Conservation (phyloP, 2,113 vertebrate genomes). For the Eudyptes chrysolophus region DNA sequence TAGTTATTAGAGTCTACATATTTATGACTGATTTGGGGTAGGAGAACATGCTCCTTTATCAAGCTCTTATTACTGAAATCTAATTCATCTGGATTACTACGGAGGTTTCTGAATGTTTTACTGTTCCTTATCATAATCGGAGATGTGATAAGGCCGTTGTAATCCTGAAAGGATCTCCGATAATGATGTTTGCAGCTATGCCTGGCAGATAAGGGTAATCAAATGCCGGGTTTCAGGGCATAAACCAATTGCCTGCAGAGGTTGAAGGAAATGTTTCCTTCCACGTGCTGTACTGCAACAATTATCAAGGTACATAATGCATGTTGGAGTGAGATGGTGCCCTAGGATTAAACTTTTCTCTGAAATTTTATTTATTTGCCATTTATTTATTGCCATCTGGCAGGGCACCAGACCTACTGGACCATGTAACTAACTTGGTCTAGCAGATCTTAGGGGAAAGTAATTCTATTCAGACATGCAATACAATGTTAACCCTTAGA, state of each 20-base stretch:
- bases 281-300: not conserved
- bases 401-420: not conserved
- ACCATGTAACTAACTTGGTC: slow-evolving; percentile 24
- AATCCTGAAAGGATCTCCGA: slow-evolving; percentile 16
- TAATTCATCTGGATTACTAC: slow-evolving; percentile 8
- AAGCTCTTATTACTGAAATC: not conserved
- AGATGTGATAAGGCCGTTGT: not conserved
- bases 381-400: slow-evolving; percentile 7
- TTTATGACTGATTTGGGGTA: not conserved
- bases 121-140: slow-evolving; percentile 14
- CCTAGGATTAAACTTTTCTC: not conserved
- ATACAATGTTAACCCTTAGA: slow-evolving; percentile 29
- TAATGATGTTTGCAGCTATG: not conserved
- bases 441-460: slow-evolving; percentile 1
- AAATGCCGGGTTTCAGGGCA: not conserved
- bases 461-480: slow-evolving; percentile 9
- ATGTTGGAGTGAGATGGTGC: not conserved
- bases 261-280: not conserved
- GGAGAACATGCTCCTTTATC: not conserved
- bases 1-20: slow-evolving; percentile 21
- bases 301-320: not conserved
- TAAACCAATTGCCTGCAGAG: not conserved
- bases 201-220: not conserved
- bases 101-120: not conserved
- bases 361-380: slow-evolving; percentile 12